Percentiles rank a stretch among this genome's conserved stretches.
phyloP scores from a whole-genome alignment of 2,888 invertebrate species.

The Polydrusus pterygomalis region DNA sequence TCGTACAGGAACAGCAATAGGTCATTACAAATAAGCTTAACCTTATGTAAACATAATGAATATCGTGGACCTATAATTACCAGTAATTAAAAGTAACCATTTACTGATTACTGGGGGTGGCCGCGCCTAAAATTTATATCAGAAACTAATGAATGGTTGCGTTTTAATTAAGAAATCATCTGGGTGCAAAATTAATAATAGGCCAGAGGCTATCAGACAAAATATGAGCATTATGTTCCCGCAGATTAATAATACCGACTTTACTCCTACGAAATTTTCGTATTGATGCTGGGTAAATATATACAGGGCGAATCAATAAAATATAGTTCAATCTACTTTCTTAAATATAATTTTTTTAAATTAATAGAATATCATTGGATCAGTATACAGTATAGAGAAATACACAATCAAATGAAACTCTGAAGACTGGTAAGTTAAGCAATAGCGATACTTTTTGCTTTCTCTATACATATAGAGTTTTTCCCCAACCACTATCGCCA shows the following conservation, averaged over 20 bases:
- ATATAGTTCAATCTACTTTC: too few species aligned
- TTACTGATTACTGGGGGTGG: constrained; percentile 38
- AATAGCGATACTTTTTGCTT: too few species aligned
- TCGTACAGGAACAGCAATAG: neutral
- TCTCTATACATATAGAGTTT: too few species aligned
- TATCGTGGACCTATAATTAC: constrained; percentile 35
- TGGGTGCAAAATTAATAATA: constrained; percentile 50
- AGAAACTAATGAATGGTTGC: constrained; percentile 41
- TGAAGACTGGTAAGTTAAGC: too few species aligned
- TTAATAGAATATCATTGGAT: too few species aligned
- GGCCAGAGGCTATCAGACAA: constrained; percentile 25
- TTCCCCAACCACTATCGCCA: too few species aligned
- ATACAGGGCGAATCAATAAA: too few species aligned
- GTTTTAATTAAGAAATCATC: constrained; percentile 50
- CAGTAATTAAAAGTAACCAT: constrained; percentile 41
- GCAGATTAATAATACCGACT: constrained; percentile 2
- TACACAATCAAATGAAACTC: too few species aligned
- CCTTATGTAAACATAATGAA: constrained; percentile 43
- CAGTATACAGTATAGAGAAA: too few species aligned
- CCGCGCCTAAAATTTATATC: constrained; percentile 46
- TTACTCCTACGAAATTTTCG: neutral
- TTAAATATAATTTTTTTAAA: too few species aligned
- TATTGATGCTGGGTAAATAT: neutral
- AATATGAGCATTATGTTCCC: constrained; percentile 17
- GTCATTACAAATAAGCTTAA: constrained; percentile 26